A percentile compares a stretch with the other conserved stretches of the same genome.
These are phyloP conservation scores for Carassius gibelio DNA, from an alignment of 2,113 vertebrate genomes.

Conservation along the genomic window DNA sequence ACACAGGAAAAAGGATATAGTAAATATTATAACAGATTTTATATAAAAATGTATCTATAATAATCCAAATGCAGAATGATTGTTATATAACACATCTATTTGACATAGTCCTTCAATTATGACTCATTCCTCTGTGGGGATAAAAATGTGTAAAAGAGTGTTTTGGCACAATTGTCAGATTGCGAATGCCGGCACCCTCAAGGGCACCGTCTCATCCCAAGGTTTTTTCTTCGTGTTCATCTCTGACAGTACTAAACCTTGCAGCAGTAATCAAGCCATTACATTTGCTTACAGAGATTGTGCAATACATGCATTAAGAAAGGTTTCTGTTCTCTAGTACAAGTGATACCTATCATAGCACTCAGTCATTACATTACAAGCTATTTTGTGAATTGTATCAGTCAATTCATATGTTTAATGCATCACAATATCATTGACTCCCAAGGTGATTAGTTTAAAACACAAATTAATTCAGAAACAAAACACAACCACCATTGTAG, in stretches of 20 bases:
- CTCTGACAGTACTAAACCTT: background rate
- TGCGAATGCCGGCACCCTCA: background rate
- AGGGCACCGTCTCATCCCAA: background rate
- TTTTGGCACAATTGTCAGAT: constrained; percentile 11
- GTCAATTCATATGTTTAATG: background rate
- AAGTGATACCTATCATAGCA: background rate
- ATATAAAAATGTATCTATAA: background rate
- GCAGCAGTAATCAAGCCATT: background rate
- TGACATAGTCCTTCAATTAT: background rate
- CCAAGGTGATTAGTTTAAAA: background rate
- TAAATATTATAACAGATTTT: too few relatives aligned
- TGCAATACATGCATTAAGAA: background rate
- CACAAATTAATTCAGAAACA: too few relatives aligned
- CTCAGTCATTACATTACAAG: background rate
- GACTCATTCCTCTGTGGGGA: background rate
- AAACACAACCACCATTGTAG: too few relatives aligned
- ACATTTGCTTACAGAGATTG: constrained; percentile 1
- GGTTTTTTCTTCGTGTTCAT: background rate
- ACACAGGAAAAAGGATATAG: too few relatives aligned
- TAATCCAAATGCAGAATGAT: background rate
- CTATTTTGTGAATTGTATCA: background rate
- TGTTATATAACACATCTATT: background rate
- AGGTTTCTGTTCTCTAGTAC: background rate
- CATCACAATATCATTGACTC: background rate
- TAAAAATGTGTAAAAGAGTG: background rate